Base-by-base conservation (phyloP, 2,888 invertebrate genomes). In the Mantis religiosa region DNA sequence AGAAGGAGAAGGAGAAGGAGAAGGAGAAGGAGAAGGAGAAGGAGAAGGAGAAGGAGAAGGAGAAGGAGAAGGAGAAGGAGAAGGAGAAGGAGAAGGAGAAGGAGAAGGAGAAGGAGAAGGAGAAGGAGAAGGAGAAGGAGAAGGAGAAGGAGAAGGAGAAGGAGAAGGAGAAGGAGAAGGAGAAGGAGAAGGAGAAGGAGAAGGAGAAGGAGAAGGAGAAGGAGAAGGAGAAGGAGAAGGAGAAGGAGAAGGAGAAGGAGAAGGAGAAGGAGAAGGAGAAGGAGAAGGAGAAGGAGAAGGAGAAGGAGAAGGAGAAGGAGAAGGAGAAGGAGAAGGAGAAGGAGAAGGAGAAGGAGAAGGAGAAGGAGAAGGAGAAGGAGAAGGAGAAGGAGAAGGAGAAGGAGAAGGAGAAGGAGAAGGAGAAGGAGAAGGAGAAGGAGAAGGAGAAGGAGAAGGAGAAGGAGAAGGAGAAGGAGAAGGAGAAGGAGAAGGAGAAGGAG, bases 401-500 rank as follows among this genome's bases (percentile, higher is more conserved):
- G 81, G 81, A 14, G 81, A 90, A 89, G 90, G 90, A 90, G 90
- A 90, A 90, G 90, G 90, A 89, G 90, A 90, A 89, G 90, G 90
- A 89, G 90, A 90, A 89, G 90, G 90, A 90, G 90, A 90, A 89
- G 90, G 90, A 89, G 90, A 90, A 90, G 90, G 90, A 89, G 90
- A 90, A 89, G 90, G 87, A 87, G 90, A 90, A 89, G 89, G 90
- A 89, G 90, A 90, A 89, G 90, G 90, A 87, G 90, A 90, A 89
- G 89, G 90, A 87, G 90, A 90, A 90, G 90, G 90, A 87, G 90
- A 90, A 90, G 90, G 90, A 89, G 90, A 90, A 90, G 90, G 90
- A 89, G 90, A 90, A 89, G 90, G 90, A 89, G 90, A 90, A 90
- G 90, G 90, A 89, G 90, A 90, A 90, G 90, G 90, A 86, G 90